These are phyloP conservation scores for Pollenia amentaria DNA, from an alignment of 2,888 invertebrate species.

Conservation along the genomic window DNA sequence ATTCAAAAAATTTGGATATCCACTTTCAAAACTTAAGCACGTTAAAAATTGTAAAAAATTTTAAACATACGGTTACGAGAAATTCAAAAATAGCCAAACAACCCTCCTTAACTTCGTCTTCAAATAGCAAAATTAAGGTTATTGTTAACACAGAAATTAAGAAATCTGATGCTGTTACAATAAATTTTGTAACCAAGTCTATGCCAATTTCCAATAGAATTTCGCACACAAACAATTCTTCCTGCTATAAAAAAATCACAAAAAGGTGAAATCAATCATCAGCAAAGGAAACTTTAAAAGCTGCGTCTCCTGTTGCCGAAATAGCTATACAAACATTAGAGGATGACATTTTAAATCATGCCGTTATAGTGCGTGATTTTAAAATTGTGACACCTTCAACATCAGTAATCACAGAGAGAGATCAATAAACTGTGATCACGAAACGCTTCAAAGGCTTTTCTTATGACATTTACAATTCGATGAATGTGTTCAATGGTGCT, in stretches of 20 bases:
- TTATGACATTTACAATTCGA: too few relatives aligned
- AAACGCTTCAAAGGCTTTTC: too few relatives aligned
- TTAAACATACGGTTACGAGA: slow-evolving; percentile 12
- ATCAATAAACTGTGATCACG: slow-evolving; percentile 77
- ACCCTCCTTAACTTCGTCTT: neutral
- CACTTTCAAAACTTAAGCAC: slow-evolving; percentile 42
- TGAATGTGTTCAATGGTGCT: too few relatives aligned
- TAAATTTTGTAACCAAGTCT: neutral
- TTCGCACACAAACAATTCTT: neutral
- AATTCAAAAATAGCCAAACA: slow-evolving; percentile 3
- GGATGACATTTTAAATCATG: slow-evolving; percentile 79
- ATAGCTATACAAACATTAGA: slow-evolving; percentile 79
- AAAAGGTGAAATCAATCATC: neutral
- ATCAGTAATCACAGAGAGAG: slow-evolving; percentile 74
- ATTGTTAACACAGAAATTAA: neutral
- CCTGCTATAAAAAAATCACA: neutral
- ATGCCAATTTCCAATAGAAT: neutral
- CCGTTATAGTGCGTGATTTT: slow-evolving; percentile 77
- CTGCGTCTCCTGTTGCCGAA: slow-evolving; percentile 62
- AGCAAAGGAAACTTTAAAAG: neutral
- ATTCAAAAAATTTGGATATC: slow-evolving; percentile 62
- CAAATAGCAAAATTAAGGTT: neutral
- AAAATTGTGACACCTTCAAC: slow-evolving; percentile 78
- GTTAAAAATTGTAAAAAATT: slow-evolving; percentile 34
- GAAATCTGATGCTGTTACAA: neutral